These are phyloP conservation scores for Sebastes elongatus DNA, from an alignment of 2,797 vertebrate species.

Conservation along the genomic window DNA sequence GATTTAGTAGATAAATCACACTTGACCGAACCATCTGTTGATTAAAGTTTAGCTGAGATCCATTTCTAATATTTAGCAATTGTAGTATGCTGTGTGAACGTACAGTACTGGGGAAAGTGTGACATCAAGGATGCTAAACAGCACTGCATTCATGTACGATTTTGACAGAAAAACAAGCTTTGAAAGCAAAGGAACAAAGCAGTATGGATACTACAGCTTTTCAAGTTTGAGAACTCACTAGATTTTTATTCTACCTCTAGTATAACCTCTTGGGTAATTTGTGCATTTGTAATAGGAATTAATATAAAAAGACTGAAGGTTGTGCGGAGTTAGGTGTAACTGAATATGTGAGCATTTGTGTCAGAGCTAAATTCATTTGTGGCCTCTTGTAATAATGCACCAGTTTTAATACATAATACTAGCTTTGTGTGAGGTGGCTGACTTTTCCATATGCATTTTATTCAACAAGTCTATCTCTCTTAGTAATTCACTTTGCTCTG, in stretches of 20 bases:
- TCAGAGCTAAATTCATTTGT: accelerated
- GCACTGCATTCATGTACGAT: background rate
- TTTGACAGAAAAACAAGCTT: background rate
- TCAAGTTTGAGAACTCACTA: background rate
- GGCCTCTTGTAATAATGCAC: background rate
- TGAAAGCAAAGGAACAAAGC: background rate
- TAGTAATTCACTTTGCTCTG: constrained; percentile 35
- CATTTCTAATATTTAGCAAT: background rate
- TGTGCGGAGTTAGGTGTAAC: background rate
- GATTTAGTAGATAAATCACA: background rate
- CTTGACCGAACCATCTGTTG: background rate
- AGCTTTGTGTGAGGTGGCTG: background rate
- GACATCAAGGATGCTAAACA: background rate
- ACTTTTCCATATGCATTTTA: background rate
- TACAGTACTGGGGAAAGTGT: background rate
- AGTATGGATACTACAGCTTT: background rate
- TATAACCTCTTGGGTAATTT: background rate
- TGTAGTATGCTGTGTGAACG: background rate
- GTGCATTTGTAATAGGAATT: background rate
- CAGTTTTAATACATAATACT: too few species aligned
- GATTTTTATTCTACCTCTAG: background rate
- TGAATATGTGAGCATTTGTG: background rate
- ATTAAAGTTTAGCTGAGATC: background rate
- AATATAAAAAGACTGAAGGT: background rate
- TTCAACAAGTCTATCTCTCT: constrained; percentile 4